A percentile compares a stretch with the other conserved stretches of the same genome.
These are phyloP conservation scores for Ochropacha duplaris DNA, from an alignment of 2,888 invertebrate genomes.

Conservation along the genomic window DNA sequence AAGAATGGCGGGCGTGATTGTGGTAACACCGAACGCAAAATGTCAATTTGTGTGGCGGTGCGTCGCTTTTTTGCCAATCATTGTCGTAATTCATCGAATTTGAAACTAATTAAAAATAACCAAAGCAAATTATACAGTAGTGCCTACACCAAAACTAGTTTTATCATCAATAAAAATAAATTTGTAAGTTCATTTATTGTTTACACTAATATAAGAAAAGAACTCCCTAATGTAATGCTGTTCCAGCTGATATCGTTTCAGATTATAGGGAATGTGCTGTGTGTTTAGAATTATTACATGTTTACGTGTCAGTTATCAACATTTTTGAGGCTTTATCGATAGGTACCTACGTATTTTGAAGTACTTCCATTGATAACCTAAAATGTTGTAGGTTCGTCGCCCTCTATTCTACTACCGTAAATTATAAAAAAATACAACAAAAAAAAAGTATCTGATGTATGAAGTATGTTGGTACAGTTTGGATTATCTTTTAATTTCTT, in stretches of 20 bases:
- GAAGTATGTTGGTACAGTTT: too few species aligned
- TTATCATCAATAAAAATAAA: conserved; percentile 25
- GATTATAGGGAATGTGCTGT: neutral
- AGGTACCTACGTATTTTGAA: neutral
- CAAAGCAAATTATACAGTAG: conserved; percentile 31
- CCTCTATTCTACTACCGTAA: too few species aligned
- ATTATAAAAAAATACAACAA: too few species aligned
- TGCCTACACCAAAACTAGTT: conserved; percentile 22
- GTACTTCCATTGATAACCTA: neutral
- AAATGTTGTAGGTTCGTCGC: too few species aligned
- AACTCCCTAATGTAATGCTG: neutral
- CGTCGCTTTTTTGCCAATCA: conserved; percentile 78
- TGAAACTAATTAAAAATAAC: conserved; percentile 51
- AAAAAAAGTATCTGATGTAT: too few species aligned
- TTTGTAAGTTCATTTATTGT: conserved; percentile 42
- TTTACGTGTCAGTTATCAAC: neutral
- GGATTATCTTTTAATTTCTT: too few species aligned
- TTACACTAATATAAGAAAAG: neutral
- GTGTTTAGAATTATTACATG: neutral
- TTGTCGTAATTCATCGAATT: conserved; percentile 66
- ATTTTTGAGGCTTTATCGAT: neutral
- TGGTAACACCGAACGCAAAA: conserved; percentile 39
- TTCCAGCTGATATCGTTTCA: neutral
- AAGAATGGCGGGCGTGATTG: too few species aligned
- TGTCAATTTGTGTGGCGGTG: conserved; percentile 72